Base-by-base conservation (phyloP, 2,797 vertebrate genomes). In the Danionella dracula region DNA sequence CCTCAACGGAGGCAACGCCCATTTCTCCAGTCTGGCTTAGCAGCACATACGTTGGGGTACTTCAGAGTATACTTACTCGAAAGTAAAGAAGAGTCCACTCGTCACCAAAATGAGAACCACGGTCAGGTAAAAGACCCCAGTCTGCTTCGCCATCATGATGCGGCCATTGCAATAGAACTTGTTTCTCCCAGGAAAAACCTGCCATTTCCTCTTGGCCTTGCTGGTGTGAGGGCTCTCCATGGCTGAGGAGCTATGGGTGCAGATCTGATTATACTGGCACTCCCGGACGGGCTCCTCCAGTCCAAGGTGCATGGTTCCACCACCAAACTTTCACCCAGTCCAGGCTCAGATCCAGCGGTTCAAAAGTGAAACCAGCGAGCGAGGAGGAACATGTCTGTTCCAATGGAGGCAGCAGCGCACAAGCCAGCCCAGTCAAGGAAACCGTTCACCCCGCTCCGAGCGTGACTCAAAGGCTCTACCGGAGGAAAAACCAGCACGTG, bases 121-220 rank as follows among this genome's bases (percentile, higher is more conserved):
- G 0, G 96, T 98, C 78, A 99, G 90, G 81, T 98, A 99, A 87
- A 99, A 99, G 81, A 99, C 96, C 75, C 96, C 96, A 66, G 96
- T 99, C 88, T 99, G 96, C 16, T 96, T 88, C 78, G 96, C 96
- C 96, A 99, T 99, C 96, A 99, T 99, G 78, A 99, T 93, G 0
- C 95, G 91, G 1, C 96, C 96, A 58, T 99, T 95, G 79, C 96
- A 99, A 87, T 95, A 99, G 87, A 98, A 99, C 15, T 92, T 97
- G 84, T 99, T 99, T 79, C 94, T 96, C 5, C 96, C 96, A 3
- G 95, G 96, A 51, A 99, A 92, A 84, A 96, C 95, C 85, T 99
- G 94, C 96, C 96, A 99, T 90, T 95, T 98, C 79, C 94, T 89
- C 50, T 86, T 87, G 79, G 92, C 90, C 86, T 98, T 99, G 76